Evolutionary conservation across 2,113 vertebrate species (phyloP), one percentile per base, ranked within the genome.

Genomic region (Procapra przewalskii): DNA sequence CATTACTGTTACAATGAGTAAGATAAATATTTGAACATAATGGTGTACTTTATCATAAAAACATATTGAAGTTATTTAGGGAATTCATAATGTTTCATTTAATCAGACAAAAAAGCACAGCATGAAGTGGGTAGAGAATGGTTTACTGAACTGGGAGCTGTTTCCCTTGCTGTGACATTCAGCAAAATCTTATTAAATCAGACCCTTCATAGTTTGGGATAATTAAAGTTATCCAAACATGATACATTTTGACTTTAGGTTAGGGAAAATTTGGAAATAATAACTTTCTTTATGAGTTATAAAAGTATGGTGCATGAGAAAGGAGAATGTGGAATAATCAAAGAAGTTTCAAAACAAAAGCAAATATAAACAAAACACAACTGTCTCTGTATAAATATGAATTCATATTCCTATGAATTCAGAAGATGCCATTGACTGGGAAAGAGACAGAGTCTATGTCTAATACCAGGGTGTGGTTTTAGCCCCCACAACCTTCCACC

Each of bases 21-120:
- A 97, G 91, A 97, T 96, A 96, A 96, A 94, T 97, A 96, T 96
- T 95, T 97, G 89, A 96, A 77, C 45, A 85, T 90, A 95, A 97
- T 92, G 57, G n/a, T 14, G 54, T 13, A 96, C 75, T 90, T 94
- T 80, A 94, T 97, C 88, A 97, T 64, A 84, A 88, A 96, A 97
- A 55, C 96, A 96, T 96, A 94, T 86, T 91, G 97, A 86, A 31
- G 0, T 85, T 77, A 90, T 79, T 82, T 89, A 43, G 89, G 79
- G 92, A 96, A 96, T 93, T 97, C 54, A 86, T 97, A 91, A 89
- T 90, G 92, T 77, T 97, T 95, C 79, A 79, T 93, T 97, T 97
- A 96, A 96, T 89, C 90, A 96, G 93, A 36, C 27, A 85, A 55
- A 84, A 91, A 91, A 40, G 43, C 91, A 84, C 83, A 19, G 40